These are phyloP conservation scores for Leuciscus waleckii DNA, from an alignment of 2,797 vertebrate genomes.

Conservation along the genomic window DNA sequence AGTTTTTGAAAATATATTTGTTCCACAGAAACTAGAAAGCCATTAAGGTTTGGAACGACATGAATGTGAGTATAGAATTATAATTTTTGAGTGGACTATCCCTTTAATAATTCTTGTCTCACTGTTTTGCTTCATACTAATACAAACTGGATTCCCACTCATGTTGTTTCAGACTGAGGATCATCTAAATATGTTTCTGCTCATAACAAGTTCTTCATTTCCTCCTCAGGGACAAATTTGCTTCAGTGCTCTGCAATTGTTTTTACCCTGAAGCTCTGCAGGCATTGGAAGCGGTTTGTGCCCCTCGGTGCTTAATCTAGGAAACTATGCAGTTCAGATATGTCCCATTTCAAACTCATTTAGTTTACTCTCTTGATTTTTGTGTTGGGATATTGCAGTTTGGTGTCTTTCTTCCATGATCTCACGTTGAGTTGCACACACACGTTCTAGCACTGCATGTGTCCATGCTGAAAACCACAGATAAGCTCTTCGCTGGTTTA, in stretches of 20 bases:
- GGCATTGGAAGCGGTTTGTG: neutral
- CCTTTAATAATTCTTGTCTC: neutral
- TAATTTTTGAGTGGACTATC: neutral
- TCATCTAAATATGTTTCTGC: slow-evolving; percentile 1
- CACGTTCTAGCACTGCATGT: neutral
- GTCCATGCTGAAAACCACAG: neutral
- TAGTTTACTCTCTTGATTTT: too few species aligned
- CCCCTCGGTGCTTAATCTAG: neutral
- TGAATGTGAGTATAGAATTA: neutral
- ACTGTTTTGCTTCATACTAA: neutral
- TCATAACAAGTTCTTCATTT: slow-evolving; percentile 13
- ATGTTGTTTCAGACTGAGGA: neutral
- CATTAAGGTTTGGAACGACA: neutral
- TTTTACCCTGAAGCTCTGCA: neutral
- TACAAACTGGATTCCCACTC: neutral
- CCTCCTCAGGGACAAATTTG: neutral
- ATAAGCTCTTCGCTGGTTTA: neutral
- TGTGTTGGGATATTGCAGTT: neutral
- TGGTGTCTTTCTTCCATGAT: neutral
- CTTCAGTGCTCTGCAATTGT: neutral
- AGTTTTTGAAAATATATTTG: neutral
- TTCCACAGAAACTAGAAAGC: too few species aligned
- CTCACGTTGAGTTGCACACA: neutral
- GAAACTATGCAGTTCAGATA: neutral
- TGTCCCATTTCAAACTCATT: neutral